Evolutionary conservation across 2,888 invertebrate species (phyloP), one percentile per base, ranked within the genome.

Genomic region (Drosophila subsilvestris): DNA sequence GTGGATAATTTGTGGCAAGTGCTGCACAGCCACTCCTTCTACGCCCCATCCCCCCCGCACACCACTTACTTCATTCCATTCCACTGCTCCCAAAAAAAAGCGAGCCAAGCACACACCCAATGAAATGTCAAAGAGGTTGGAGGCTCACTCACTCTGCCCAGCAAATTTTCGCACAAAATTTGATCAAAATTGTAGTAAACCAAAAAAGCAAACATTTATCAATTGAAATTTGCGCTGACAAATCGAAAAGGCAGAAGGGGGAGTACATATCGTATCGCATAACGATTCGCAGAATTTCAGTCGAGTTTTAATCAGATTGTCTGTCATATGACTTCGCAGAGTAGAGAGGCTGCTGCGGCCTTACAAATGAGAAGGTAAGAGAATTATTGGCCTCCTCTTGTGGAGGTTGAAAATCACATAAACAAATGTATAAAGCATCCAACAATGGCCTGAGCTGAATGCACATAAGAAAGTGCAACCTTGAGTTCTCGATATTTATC

Each of bases 1-100:
- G 47, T 75, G 67, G 63, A 73, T 73, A 76, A 76, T 76, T 77
- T 68, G 77, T 73, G 63, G 76, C 72, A 72, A 61, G 67, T 75
- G 72, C 71, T 55, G 73, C 74, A 60, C 18, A 25, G 54, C 44
- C 73, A 50, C 56, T 53, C 69, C 75, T 43, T 51, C 54, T 56
- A 37, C 32, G 2, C 27, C 3, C 37, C 32, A 32, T 32, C 4
- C 4, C 12, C 10, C 12, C 10, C 22, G n/a, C n/a, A 32, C 45
- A n/a, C 25, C n/a, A 7, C 48, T 8, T 3, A 50, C 25, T 25
- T 7, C 25, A 25, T 42, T 7, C 48, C 48, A 43, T 50, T 43
- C 22, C 62, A 37, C 50, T 17, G 22, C 70, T 5, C 53, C 37
- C 20, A 42, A 47, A 53, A 17, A 47, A 68, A 49, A 42, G 65